Conservation (phyloP, 1,140 invertebrate genomes). For the Pseudomyrmex dendroicus region DNA sequence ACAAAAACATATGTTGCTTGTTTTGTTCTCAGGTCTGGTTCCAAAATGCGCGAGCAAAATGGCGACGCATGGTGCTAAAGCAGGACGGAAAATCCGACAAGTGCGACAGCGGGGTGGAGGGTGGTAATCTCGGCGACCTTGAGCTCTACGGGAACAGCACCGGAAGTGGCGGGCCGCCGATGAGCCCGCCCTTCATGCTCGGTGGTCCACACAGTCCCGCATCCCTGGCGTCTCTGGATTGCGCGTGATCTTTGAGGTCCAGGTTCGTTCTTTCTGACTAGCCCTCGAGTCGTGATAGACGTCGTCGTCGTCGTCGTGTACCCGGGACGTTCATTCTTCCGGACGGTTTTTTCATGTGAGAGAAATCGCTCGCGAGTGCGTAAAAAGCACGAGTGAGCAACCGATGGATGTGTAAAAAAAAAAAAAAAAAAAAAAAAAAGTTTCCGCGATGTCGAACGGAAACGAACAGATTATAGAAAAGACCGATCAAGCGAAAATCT, state of each 20-base stretch:
- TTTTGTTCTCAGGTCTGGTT: constrained; percentile 96
- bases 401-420: not conserved
- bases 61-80: constrained; percentile 96
- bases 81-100: constrained; percentile 91
- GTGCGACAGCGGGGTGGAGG: constrained; percentile 85
- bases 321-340: not conserved
- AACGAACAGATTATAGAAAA: constrained; percentile 2
- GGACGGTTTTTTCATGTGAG: constrained; percentile 19
- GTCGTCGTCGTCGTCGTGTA: not conserved
- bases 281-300: no score
- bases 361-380: constrained; percentile 17
- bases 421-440: not conserved
- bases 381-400: constrained; percentile 8
- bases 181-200: constrained; percentile 83
- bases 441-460: not conserved
- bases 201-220: constrained; percentile 83
- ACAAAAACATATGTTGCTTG: not conserved
- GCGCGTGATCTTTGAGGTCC: constrained; percentile 80
- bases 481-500: not conserved
- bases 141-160: constrained; percentile 84
- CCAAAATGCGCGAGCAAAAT: constrained; percentile 99
- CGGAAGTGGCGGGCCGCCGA: constrained; percentile 82
- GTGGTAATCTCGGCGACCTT: constrained; percentile 81
- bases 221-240: constrained; percentile 83
- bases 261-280: constrained; percentile 18